These are phyloP conservation scores for Acrobeloides nanus DNA, from an alignment of 2,888 invertebrate species.

Conservation along the genomic window DNA sequence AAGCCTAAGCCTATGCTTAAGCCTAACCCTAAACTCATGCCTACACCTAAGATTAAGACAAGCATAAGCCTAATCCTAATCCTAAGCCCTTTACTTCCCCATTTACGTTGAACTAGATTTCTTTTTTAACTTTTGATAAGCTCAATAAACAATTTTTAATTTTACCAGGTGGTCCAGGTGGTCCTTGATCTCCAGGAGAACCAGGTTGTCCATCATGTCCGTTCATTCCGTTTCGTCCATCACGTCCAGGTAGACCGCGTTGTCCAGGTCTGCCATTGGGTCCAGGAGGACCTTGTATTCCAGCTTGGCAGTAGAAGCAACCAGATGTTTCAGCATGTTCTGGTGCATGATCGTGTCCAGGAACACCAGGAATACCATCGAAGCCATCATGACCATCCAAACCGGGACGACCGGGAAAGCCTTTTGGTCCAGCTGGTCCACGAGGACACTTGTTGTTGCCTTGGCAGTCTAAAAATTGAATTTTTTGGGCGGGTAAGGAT, in stretches of 20 bases:
- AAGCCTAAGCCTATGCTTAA: too few species aligned
- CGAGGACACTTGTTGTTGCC: slow-evolving; percentile 34
- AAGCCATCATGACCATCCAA: slow-evolving; percentile 40
- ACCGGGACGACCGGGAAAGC: slow-evolving; percentile 39
- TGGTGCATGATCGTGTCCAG: slow-evolving; percentile 37
- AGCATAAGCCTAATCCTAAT: too few species aligned
- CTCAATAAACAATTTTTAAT: too few species aligned
- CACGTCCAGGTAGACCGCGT: slow-evolving; percentile 42
- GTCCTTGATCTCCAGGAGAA: slow-evolving; percentile 45
- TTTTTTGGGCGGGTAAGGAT: too few species aligned
- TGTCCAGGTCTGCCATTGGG: slow-evolving; percentile 48
- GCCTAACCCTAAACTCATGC: too few species aligned
- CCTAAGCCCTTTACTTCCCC: too few species aligned
- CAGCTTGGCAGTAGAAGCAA: slow-evolving; percentile 52
- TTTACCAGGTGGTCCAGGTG: slow-evolving; percentile 47
- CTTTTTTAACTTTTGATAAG: too few species aligned
- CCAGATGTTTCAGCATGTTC: slow-evolving; percentile 35
- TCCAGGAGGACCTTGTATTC: slow-evolving; percentile 39
- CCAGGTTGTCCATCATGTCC: slow-evolving; percentile 50
- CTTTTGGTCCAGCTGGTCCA: slow-evolving; percentile 12
- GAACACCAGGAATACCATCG: slow-evolving; percentile 42
- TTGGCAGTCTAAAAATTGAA: too few species aligned
- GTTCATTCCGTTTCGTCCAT: slow-evolving; percentile 42
- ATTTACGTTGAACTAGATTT: too few species aligned
- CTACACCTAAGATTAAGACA: too few species aligned